Base-by-base conservation (phyloP, 92 coral and sea anemone genomes). In the Palythoa grandis region DNA sequence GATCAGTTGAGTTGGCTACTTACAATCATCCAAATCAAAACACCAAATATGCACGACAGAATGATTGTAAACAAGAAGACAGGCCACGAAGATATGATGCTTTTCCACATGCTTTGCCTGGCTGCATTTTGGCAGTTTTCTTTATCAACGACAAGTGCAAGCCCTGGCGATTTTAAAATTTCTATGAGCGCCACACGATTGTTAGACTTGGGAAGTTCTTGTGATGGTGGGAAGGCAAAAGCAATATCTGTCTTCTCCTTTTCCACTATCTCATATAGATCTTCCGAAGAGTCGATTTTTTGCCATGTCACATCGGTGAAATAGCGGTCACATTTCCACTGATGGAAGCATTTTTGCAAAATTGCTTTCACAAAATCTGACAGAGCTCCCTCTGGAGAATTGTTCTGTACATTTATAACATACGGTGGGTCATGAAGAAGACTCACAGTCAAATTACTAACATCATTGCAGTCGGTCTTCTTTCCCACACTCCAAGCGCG, bases 21-120 rank as follows among this genome's bases (percentile, higher is more conserved):
- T 76, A 91, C 95, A 90, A 93, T 57, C 3, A 88, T 93, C 96
- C 96, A 92, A 20, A 93, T 89, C 23, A 86, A 84, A 76, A 91
- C 91, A 17, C 96, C 96, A 7, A 92, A 91, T 65, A 89, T 91
- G 10, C 96, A 93, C 0, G 94, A 92, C 79, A 93, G 39, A 8
- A 93, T 83, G 7, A 93, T 52, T 19, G 73, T 93, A 37, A 87
- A 86, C 39, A 84, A 83, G 38, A 90, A 75, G 19, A 93, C 57
- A 1, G 96, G 96, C 96, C 96, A 93, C 3, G 91, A 89, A 11
- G 96, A 89, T 19, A 86, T 77, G 7, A 93, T 86, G 35, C 89
- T 89, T n/a, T 38, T 47, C 66, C 79, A 77, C 25, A 90, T 86
- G 50, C 70, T 57, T 37, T 52, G 57, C 39, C 84, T 83, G 24